Percentiles rank a stretch among this genome's conserved stretches.
These are phyloP conservation scores for Petrocephalus microphthalmus DNA, from an alignment of 2,113 vertebrate genomes.

Conservation along the genomic window DNA sequence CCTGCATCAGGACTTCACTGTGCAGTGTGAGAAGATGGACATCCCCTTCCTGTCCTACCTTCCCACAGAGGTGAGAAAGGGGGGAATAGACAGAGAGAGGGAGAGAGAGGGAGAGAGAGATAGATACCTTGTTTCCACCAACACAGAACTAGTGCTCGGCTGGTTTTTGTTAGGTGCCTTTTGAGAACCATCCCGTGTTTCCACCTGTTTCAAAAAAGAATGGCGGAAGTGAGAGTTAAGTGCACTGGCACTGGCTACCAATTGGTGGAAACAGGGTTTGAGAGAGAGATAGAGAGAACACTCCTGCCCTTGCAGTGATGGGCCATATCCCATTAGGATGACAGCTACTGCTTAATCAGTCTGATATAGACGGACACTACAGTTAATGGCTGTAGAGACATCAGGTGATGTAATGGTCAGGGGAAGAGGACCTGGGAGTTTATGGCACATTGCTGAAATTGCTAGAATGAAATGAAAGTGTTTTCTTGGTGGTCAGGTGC, in stretches of 20 bases:
- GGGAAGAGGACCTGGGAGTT: not conserved
- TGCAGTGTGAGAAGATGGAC: constrained; percentile 77
- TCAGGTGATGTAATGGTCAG: not conserved
- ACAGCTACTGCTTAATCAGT: not conserved
- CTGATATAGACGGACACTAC: not conserved
- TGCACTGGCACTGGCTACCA: not conserved
- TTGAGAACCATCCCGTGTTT: not conserved
- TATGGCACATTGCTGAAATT: not conserved
- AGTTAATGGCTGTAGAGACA: not conserved
- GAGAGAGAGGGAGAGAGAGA: not conserved
- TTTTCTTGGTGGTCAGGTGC: constrained; percentile 52
- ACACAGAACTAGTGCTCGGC: not conserved
- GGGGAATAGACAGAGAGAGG: not conserved
- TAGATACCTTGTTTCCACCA: not conserved
- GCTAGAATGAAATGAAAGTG: not conserved
- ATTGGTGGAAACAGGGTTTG: not conserved
- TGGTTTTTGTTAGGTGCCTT: not conserved
- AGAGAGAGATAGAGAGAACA: not conserved
- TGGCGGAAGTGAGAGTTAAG: not conserved
- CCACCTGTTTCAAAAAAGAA: not conserved
- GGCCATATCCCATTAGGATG: not conserved
- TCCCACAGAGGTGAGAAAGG: constrained; percentile 64
- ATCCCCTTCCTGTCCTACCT: constrained; percentile 75
- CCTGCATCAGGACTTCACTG: constrained; percentile 63
- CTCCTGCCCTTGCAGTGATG: not conserved